Evolutionary conservation across 2,113 vertebrate genomes (phyloP).

Genomic region (Aegithalos caudatus): DNA sequence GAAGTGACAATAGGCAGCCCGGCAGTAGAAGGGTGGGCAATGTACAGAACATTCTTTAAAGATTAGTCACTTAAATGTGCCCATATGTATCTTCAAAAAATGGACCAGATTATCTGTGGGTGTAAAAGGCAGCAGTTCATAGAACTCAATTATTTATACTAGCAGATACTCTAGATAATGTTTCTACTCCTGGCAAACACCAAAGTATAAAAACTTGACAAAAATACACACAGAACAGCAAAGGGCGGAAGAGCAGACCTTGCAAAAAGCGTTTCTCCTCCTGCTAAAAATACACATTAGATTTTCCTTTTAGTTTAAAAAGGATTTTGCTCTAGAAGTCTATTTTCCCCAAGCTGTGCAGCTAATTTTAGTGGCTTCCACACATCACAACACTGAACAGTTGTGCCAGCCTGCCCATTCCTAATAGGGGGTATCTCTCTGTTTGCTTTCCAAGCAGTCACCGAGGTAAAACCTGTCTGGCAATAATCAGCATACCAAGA

Average conservation of each 20-base stretch:
- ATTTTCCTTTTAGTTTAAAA: background rate
- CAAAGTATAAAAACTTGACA: background rate
- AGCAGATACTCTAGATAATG: background rate
- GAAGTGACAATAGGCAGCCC: background rate
- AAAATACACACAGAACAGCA: background rate
- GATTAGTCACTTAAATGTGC: constrained; percentile 36
- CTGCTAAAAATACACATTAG: background rate
- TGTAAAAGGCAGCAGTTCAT: background rate
- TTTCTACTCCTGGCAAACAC: background rate
- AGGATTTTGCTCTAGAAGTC: background rate
- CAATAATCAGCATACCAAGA: background rate
- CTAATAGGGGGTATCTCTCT: background rate
- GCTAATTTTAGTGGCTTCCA: background rate
- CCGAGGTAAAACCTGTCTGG: background rate
- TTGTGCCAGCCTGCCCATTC: background rate
- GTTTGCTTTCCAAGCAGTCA: background rate
- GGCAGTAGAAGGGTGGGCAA: background rate
- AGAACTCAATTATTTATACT: constrained; percentile 1
- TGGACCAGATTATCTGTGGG: constrained; percentile 6
- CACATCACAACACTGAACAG: background rate
- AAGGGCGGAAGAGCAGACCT: background rate
- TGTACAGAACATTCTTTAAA: background rate
- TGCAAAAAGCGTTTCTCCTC: background rate
- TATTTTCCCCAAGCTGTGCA: background rate
- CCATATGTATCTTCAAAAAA: background rate